Evolutionary conservation across 2,797 vertebrate species (phyloP).

Genomic region (Cottoperca gobio): DNA sequence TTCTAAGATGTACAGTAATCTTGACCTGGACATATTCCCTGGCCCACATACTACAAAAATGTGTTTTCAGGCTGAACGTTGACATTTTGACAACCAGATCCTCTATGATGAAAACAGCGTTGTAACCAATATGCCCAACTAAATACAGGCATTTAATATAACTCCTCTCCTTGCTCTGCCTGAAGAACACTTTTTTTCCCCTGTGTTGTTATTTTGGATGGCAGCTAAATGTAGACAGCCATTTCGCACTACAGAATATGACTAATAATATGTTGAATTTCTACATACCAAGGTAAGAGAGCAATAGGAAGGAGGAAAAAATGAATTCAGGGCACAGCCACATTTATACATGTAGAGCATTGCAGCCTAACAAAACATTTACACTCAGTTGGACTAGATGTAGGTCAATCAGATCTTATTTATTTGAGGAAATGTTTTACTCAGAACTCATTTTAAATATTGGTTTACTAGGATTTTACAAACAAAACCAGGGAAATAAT

Average conservation of each 20-base stretch:
- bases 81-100: neutral
- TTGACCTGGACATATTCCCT: neutral
- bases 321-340: neutral
- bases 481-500: neutral
- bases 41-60: too few relatives aligned
- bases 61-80: neutral
- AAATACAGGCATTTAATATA: neutral
- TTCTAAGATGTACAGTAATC: neutral
- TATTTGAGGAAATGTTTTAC: slow-evolving; percentile 13
- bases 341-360: neutral
- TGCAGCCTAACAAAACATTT: slow-evolving; percentile 15
- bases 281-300: neutral
- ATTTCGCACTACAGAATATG: slow-evolving; percentile 14
- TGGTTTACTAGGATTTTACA: neutral
- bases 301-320: slow-evolving; percentile 14
- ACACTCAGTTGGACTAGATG: slow-evolving; percentile 1
- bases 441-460: slow-evolving; percentile 8
- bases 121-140: neutral
- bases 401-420: slow-evolving; percentile 8
- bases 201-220: slow-evolving; percentile 9
- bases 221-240: slow-evolving; percentile 17
- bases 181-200: neutral
- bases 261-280: slow-evolving; percentile 12
- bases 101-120: too few relatives aligned
- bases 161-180: neutral